These are phyloP conservation scores for Nasonia giraulti DNA, from an alignment of 1,140 invertebrate species.

Conservation along the genomic window DNA sequence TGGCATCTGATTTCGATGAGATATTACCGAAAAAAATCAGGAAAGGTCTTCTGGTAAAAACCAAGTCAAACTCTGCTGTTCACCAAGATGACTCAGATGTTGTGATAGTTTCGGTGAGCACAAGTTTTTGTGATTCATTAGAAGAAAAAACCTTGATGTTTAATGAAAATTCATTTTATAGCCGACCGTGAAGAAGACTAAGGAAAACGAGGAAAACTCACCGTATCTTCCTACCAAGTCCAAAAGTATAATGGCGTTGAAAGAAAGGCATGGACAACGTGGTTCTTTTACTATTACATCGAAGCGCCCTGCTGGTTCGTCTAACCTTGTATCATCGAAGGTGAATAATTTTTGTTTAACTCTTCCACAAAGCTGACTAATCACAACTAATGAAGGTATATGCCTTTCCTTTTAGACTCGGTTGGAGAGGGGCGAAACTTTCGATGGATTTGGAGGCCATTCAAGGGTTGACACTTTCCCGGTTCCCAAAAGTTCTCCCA, in stretches of 20 bases:
- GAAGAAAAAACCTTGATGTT: background rate
- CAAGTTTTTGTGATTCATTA: background rate
- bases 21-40: slow-evolving; percentile 10
- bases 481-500: background rate
- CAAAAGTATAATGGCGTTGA: slow-evolving; percentile 47
- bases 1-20: background rate
- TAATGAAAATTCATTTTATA: slow-evolving; percentile 28
- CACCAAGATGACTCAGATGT: slow-evolving; percentile 21
- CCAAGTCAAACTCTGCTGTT: background rate
- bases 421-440: slow-evolving; percentile 46
- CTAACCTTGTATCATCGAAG: background rate
- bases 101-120: slow-evolving; percentile 26
- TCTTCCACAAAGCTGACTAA: background rate
- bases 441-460: slow-evolving; percentile 68
- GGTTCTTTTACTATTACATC: background rate
- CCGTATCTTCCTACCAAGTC: slow-evolving; percentile 56
- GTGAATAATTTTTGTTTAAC: background rate
- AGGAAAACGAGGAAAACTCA: slow-evolving; percentile 52
- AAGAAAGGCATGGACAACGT: background rate
- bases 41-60: background rate
- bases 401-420: background rate
- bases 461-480: slow-evolving; percentile 63
- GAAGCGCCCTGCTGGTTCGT: slow-evolving; percentile 16
- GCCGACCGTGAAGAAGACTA: slow-evolving; percentile 29
- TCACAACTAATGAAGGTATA: background rate